Base-by-base conservation (phyloP, 1,140 invertebrate genomes). In the Lysiphlebus fabarum region DNA sequence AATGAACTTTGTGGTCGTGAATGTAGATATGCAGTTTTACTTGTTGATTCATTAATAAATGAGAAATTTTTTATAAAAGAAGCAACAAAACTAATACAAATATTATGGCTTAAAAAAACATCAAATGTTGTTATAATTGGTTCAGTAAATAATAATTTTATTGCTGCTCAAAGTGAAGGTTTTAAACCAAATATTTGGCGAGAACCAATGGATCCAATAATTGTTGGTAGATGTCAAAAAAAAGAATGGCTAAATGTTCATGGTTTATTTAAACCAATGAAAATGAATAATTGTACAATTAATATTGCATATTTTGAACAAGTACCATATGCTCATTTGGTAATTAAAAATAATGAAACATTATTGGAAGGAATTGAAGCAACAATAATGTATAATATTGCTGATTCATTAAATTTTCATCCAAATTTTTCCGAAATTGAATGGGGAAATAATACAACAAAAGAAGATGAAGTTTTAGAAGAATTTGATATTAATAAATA, bases 51-150 rank as follows among this genome's bases (percentile, higher is more conserved):
- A 7, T 73, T 66, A 38, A 12, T 12, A 0, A 45, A 66, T 6
- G 40, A 70, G 34, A 50, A 59, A 2, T 54, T 45, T 5, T 74
- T 77, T 6, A 42, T 70, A 6, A 12, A 51, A 0, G 53, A 68
- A 1, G 48, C 60, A 2, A 6, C 53, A 0, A 3, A 1, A 4
- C 17, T 74, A 34, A 40, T 62, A 4, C 8, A 61, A 5, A 36
- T 41, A 6, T 57, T 77, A 57, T 71, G 72, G 70, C n/a, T 8
- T 0, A 37, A 44, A 6, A 61, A 54, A 41, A 56, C 73, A 7
- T 56, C 58, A 0, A 70, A 68, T 6, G 44, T 68, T 0, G 62
- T 59, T 2, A 56, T 73, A 4, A 48, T 76, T n/a, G 72, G 63
- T 10, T 55, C 34, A 4, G 61, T 69, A 0, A 17, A 43, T 0